Evolutionary conservation across 2,797 vertebrate species (phyloP).

Genomic region (Cossypha heuglini): DNA sequence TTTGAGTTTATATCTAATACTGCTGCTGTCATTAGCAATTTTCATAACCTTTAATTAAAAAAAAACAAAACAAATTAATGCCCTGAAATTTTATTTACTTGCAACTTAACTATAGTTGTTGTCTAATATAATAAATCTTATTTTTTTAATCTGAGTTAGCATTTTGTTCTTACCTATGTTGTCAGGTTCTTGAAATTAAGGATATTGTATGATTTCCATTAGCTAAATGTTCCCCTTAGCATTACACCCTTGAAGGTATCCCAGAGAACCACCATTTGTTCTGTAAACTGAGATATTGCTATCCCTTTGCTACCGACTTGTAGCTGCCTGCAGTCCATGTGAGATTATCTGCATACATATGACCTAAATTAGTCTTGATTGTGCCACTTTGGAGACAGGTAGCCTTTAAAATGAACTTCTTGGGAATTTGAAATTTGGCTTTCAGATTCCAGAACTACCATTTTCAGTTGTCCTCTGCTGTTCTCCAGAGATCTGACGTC

Average conservation of each 20-base stretch:
- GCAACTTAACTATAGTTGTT: not conserved
- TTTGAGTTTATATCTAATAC: not conserved
- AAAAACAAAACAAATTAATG: not conserved
- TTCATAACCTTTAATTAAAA: not conserved
- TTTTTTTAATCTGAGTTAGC: not conserved
- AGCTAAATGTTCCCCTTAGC: not conserved
- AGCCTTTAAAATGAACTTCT: not conserved
- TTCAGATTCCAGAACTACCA: not conserved
- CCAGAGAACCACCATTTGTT: not conserved
- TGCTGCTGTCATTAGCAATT: not conserved
- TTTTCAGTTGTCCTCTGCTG: not conserved
- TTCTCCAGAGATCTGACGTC: not conserved
- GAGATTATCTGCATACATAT: not conserved
- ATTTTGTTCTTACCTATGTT: not conserved
- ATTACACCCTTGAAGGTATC: not conserved
- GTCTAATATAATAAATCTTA: not conserved
- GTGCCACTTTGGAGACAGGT: not conserved
- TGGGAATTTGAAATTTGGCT: not conserved
- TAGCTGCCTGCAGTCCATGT: not conserved
- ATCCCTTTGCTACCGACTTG: not conserved
- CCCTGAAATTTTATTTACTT: not conserved
- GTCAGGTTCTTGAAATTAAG: not conserved
- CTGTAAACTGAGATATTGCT: not conserved
- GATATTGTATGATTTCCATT: not conserved
- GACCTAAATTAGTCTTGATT: not conserved